Percentiles rank a stretch among this genome's conserved stretches.
phyloP scores from a whole-genome alignment of 2,113 vertebrate genomes.

The Tachuris rubrigastra region DNA sequence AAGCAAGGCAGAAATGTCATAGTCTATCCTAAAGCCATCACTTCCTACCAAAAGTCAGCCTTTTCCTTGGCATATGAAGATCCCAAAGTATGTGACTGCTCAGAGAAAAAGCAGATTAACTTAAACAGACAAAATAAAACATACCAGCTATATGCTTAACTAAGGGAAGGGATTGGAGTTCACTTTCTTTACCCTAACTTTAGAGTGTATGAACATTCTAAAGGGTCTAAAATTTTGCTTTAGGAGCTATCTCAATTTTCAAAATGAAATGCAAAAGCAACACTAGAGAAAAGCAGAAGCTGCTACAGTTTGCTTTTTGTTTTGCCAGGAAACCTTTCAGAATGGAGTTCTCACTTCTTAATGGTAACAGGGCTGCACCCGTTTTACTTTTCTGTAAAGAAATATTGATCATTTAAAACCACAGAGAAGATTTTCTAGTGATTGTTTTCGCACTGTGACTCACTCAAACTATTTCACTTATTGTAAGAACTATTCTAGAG shows the following conservation, averaged over 20 bases:
- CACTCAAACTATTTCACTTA: neutral
- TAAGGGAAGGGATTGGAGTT: neutral
- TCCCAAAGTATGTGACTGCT: neutral
- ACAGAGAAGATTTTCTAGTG: neutral
- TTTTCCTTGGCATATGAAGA: neutral
- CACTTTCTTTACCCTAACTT: neutral
- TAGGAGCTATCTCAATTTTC: neutral
- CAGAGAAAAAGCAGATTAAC: neutral
- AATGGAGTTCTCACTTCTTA: neutral
- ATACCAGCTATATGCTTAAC: neutral
- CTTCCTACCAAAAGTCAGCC: neutral
- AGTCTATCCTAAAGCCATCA: neutral
- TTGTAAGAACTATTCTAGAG: neutral
- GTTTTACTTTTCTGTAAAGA: neutral
- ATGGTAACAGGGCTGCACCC: neutral
- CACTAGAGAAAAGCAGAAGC: neutral
- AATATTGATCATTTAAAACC: neutral
- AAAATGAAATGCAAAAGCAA: neutral
- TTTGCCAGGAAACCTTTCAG: neutral
- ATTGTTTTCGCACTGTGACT: neutral
- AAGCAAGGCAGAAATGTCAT: neutral
- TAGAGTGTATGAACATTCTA: neutral
- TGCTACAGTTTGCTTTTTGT: neutral
- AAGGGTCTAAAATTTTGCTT: neutral
- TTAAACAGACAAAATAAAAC: neutral